phyloP scores from a whole-genome alignment of 2,888 invertebrate genomes.

The Dysmachus trigonus region DNA sequence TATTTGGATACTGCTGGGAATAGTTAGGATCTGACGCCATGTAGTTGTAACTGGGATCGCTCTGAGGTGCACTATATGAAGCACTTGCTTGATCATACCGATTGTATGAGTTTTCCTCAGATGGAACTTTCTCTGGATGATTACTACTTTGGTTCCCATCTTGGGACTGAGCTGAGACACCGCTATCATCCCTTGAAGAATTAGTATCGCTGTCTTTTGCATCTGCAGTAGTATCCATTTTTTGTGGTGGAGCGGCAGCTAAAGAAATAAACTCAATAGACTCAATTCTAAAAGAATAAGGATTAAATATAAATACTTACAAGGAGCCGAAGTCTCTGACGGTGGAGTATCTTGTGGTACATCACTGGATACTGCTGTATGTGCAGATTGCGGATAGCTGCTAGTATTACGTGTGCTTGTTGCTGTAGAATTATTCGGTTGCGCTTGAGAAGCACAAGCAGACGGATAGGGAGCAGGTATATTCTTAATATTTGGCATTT shows the following conservation, averaged over 20 bases:
- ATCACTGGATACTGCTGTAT: background rate
- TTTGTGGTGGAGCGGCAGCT: slow-evolving; percentile 29
- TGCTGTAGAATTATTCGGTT: background rate
- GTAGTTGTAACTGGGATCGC: slow-evolving; percentile 36
- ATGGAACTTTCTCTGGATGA: background rate
- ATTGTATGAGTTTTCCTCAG: background rate
- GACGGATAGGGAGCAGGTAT: slow-evolving; percentile 54
- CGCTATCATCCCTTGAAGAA: background rate
- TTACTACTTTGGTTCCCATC: background rate
- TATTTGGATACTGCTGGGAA: slow-evolving; percentile 41
- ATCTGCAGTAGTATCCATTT: background rate
- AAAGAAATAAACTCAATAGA: background rate
- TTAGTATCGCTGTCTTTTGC: background rate
- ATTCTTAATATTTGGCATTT: slow-evolving; percentile 52
- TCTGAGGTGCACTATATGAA: slow-evolving; percentile 3
- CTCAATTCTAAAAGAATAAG: background rate
- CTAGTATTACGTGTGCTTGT: background rate
- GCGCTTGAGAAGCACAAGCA: slow-evolving; percentile 24
- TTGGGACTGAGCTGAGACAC: background rate
- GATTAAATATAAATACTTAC: background rate
- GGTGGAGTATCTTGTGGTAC: background rate
- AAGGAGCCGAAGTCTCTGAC: background rate
- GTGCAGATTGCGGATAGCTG: background rate
- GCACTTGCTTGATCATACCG: background rate
- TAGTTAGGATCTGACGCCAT: slow-evolving; percentile 26